Percentiles rank a stretch among this genome's conserved stretches.
Evolutionary conservation across 2,797 vertebrate genomes (phyloP).

Genomic region (Uromys caudimaculatus): DNA sequence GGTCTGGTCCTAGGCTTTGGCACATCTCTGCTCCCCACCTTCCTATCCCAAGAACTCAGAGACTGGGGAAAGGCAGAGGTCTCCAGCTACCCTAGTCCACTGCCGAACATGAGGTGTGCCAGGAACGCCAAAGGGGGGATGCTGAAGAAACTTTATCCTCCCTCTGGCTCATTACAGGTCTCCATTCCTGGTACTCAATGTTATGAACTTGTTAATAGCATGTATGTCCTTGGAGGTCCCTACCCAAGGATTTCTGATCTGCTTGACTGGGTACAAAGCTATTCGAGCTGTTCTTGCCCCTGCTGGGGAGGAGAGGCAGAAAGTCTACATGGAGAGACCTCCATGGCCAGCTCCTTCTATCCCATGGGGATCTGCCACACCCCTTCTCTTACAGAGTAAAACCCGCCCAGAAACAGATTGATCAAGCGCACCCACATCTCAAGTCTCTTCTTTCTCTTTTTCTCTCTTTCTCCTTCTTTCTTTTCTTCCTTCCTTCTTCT

Average conservation of each 20-base stretch:
- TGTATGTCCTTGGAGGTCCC: neutral
- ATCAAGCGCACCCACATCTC: neutral
- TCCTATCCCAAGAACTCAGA: neutral
- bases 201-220: neutral
- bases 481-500: no score
- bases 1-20: neutral
- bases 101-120: neutral
- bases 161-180: neutral
- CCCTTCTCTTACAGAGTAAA: neutral
- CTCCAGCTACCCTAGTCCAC: neutral
- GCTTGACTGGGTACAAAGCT: conserved; percentile 36
- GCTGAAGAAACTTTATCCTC: neutral
- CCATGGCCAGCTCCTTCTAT: neutral
- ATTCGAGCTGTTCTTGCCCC: neutral
- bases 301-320: neutral
- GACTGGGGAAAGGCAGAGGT: neutral
- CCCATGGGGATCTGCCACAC: neutral
- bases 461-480: no score
- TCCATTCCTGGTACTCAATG: neutral
- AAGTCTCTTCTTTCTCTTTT: neutral
- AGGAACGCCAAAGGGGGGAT: neutral
- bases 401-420: conserved; percentile 38
- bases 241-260: conserved; percentile 6
- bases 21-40: neutral
- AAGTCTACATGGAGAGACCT: neutral